Evolutionary conservation across 2,888 invertebrate species (phyloP).

Genomic region (Salticus scenicus): DNA sequence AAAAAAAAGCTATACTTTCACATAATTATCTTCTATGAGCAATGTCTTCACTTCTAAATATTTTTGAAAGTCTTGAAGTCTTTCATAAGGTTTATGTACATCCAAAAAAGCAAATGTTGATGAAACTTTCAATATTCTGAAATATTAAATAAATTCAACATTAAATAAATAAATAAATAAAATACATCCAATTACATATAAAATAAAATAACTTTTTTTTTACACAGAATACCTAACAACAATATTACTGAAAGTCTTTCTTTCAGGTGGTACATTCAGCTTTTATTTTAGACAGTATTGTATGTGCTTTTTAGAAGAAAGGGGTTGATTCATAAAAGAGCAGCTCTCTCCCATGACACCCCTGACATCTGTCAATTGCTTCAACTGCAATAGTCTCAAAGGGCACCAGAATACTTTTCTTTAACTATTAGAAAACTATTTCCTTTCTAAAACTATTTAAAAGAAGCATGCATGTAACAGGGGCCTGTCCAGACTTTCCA

Average conservation of each 20-base stretch:
- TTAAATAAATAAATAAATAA: background rate
- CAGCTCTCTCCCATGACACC: too few species aligned
- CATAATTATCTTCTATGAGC: conserved; percentile 11
- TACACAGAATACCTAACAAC: background rate
- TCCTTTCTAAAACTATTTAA: too few species aligned
- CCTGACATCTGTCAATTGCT: too few species aligned
- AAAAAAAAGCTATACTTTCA: conserved; percentile 12
- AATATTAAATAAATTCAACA: background rate
- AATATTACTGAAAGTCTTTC: background rate
- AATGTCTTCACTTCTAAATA: conserved; percentile 21
- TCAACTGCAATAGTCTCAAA: too few species aligned
- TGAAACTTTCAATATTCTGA: conserved; percentile 37
- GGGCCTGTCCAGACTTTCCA: too few species aligned
- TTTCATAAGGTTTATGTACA: conserved; percentile 13
- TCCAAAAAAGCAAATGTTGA: conserved; percentile 54
- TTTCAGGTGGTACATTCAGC: background rate
- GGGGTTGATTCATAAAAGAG: too few species aligned
- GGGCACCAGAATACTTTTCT: too few species aligned
- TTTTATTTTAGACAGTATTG: background rate
- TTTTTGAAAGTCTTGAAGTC: conserved; percentile 26
- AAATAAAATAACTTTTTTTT: background rate
- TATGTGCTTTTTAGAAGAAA: too few species aligned
- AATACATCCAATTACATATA: background rate
- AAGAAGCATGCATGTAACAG: too few species aligned
- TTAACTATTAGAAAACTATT: too few species aligned